These are phyloP conservation scores for Merops nubicus DNA, from an alignment of 2,113 vertebrate species.

Conservation along the genomic window DNA sequence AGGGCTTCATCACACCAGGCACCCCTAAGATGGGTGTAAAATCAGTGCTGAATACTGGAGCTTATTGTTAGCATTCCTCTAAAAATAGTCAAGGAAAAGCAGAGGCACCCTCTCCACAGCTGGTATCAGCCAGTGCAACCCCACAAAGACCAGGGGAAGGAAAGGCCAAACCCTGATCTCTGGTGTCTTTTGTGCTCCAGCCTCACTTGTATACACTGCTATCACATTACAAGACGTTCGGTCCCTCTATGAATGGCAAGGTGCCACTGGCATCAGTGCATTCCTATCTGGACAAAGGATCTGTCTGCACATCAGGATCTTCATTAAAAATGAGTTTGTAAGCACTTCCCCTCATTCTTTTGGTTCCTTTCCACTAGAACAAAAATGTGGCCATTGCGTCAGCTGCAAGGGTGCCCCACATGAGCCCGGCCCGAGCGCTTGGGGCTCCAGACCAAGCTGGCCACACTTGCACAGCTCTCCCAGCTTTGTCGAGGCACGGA, in stretches of 20 bases:
- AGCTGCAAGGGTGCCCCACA: not conserved
- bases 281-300: constrained; percentile 35
- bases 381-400: not conserved
- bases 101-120: not conserved
- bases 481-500: not conserved
- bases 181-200: not conserved
- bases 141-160: not conserved
- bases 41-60: not conserved
- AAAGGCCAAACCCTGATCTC: constrained; percentile 32
- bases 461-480: not conserved
- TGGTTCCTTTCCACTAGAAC: not conserved
- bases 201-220: not conserved
- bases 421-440: accelerated
- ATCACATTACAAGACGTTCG: not conserved
- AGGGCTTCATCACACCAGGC: not conserved
- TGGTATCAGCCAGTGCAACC: not conserved
- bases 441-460: not conserved
- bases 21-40: accelerated
- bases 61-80: not conserved
- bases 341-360: constrained; percentile 54
- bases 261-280: constrained; percentile 2
- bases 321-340: constrained; percentile 7
- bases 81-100: not conserved
- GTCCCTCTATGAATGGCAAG: constrained; percentile 1
- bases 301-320: constrained; percentile 10